Percentiles rank a stretch among this genome's conserved stretches.
These are phyloP conservation scores for Poeciliopsis infans DNA, from an alignment of 2,797 vertebrate genomes.

Conservation along the genomic window DNA sequence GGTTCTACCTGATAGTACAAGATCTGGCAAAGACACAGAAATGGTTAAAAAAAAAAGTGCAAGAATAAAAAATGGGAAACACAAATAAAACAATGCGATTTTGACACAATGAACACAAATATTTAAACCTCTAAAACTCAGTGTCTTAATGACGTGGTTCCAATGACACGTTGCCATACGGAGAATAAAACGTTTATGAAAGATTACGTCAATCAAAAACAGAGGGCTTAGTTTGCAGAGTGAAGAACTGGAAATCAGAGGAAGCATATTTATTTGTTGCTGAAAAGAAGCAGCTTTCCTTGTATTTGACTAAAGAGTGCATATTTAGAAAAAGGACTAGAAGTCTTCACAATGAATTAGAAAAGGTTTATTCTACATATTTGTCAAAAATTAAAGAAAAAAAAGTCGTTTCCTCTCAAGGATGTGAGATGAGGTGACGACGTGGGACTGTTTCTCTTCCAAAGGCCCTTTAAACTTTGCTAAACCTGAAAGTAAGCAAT, in stretches of 20 bases:
- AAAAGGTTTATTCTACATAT: neutral
- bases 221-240: neutral
- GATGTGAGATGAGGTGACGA: neutral
- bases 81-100: neutral
- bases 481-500: neutral
- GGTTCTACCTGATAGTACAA: conserved; percentile 83
- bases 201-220: neutral
- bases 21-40: conserved; percentile 75
- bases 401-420: neutral
- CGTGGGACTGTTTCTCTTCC: neutral
- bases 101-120: neutral
- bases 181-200: neutral
- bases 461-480: neutral
- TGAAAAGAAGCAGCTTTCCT: neutral
- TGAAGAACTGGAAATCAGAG: neutral
- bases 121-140: neutral
- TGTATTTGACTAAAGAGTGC: no score
- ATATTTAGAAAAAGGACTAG: neutral
- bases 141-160: neutral
- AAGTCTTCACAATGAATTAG: neutral
- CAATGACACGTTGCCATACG: neutral
- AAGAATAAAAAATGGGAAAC: neutral
- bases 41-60: neutral
- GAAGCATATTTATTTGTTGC: neutral
- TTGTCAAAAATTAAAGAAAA: neutral